Conservation (phyloP, 2,113 vertebrate species). For the Ginglymostoma cirratum region DNA sequence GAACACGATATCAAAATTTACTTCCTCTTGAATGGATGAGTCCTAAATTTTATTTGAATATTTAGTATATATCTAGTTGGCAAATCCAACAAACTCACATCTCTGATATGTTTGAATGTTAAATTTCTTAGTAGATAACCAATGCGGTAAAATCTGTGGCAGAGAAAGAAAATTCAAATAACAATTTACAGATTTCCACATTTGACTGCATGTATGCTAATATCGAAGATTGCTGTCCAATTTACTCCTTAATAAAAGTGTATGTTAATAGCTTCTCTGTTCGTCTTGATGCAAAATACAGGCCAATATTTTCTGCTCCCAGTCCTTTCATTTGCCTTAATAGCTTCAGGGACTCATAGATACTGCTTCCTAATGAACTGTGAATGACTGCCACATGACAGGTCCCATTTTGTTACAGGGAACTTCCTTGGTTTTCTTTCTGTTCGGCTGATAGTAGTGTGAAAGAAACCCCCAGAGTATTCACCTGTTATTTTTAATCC, state of each 20-base stretch:
- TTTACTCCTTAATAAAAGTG: neutral
- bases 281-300: neutral
- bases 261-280: neutral
- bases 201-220: neutral
- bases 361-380: neutral
- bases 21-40: neutral
- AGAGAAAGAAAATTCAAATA: neutral
- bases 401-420: neutral
- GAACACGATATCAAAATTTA: neutral
- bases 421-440: neutral
- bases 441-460: neutral
- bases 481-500: neutral
- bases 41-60: neutral
- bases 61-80: neutral
- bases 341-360: neutral
- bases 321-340: neutral
- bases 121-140: neutral
- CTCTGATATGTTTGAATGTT: neutral
- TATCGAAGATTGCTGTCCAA: neutral
- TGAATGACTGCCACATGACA: neutral
- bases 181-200: neutral
- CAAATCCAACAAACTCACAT: neutral
- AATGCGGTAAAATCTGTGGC: neutral
- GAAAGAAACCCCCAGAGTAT: neutral
- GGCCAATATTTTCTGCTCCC: neutral